A percentile compares a stretch with the other conserved stretches of the same genome.
These are phyloP conservation scores for Salticus scenicus DNA, from an alignment of 2,888 invertebrate genomes.

Conservation along the genomic window DNA sequence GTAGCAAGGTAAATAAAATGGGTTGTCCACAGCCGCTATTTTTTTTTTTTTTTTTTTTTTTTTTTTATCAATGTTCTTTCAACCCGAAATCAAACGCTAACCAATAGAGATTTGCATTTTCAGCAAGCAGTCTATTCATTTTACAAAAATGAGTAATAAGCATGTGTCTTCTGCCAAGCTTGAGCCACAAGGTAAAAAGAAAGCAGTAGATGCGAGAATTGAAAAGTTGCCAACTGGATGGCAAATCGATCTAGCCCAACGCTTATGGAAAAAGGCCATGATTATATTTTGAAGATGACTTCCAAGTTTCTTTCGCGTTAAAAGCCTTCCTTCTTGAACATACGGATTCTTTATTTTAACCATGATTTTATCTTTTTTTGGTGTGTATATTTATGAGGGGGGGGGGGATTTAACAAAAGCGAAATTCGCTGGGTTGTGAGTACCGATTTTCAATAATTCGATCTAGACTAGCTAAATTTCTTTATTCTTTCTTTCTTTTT, in stretches of 20 bases:
- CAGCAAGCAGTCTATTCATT: conserved; percentile 37
- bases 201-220: conserved; percentile 65
- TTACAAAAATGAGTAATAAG: conserved; percentile 53
- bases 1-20: conserved; percentile 18
- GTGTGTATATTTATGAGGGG: conserved; percentile 6
- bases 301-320: conserved; percentile 31
- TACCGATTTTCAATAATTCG: conserved; percentile 16
- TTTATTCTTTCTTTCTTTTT: not conserved
- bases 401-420: not conserved
- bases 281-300: conserved; percentile 58
- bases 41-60: too few relatives aligned
- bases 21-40: not conserved
- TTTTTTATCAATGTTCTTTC: conserved; percentile 1
- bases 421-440: not conserved
- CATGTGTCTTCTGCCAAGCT: conserved; percentile 29
- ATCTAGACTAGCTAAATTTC: not conserved
- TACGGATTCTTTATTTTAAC: conserved; percentile 17
- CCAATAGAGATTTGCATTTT: conserved; percentile 49
- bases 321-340: conserved; percentile 21
- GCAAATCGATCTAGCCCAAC: conserved; percentile 58
- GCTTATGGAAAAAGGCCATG: conserved; percentile 49
- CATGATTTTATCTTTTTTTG: conserved; percentile 7
- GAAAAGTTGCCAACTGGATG: conserved; percentile 61
- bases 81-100: conserved; percentile 34
- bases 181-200: conserved; percentile 43